phyloP scores from a whole-genome alignment of 2,797 vertebrate genomes.

The Microhierax caerulescens region DNA sequence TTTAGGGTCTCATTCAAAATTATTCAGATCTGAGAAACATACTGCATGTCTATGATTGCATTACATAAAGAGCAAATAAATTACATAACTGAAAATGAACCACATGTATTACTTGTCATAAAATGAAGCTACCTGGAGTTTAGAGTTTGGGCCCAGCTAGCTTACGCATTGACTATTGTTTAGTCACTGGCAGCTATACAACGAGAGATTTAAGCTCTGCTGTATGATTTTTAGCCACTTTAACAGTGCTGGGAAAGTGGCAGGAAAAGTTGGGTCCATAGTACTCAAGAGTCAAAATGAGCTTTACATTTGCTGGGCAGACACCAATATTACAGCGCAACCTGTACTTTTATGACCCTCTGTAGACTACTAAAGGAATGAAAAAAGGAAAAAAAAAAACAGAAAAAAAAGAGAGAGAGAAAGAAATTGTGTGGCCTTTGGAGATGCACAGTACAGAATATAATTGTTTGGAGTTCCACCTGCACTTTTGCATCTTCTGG shows the following conservation, averaged over 20 bases:
- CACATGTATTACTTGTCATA: background rate
- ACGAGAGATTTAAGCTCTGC: background rate
- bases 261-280: background rate
- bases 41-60: conserved; percentile 10
- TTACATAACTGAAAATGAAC: background rate
- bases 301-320: background rate
- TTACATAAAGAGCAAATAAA: conserved; percentile 57
- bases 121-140: background rate
- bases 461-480: background rate
- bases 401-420: background rate
- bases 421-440: background rate
- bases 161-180: background rate
- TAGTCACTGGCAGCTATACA: background rate
- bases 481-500: background rate
- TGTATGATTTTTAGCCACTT: background rate
- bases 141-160: background rate
- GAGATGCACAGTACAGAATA: background rate
- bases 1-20: conserved; percentile 43
- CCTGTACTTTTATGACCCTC: background rate
- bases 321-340: background rate
- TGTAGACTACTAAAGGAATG: background rate
- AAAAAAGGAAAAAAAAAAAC: too few relatives aligned
- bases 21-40: conserved; percentile 48
- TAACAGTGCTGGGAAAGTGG: background rate
- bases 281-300: background rate